Percentiles rank a stretch among this genome's conserved stretches.
phyloP scores from a whole-genome alignment of 1,140 invertebrate genomes.

The Aphaenogaster ashmeadi region DNA sequence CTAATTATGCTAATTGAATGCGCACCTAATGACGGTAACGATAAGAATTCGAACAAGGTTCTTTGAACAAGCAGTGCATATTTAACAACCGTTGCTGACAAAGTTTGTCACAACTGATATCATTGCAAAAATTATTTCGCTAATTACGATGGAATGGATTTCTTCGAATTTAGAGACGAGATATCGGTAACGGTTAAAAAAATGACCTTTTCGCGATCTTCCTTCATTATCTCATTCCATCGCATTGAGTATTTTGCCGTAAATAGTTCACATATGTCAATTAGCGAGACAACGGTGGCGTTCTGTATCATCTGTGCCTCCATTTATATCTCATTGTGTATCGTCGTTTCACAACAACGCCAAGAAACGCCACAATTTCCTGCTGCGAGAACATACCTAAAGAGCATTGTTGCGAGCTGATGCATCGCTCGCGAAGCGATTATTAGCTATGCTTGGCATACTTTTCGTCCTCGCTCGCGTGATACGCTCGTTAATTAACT shows the following conservation, averaged over 20 bases:
- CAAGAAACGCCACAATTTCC: constrained; percentile 17
- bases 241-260: neutral
- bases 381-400: neutral
- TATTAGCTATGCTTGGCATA: constrained; percentile 27
- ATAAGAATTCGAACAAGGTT: constrained; percentile 6
- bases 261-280: neutral
- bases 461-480: constrained; percentile 22
- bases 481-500: constrained; percentile 46
- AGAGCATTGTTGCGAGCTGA: constrained; percentile 19
- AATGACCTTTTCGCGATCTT: neutral
- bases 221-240: neutral
- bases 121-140: neutral
- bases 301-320: neutral
- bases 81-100: neutral
- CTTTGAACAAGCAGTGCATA: neutral
- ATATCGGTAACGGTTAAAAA: neutral
- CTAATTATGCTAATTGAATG: constrained; percentile 19
- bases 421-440: constrained; percentile 8
- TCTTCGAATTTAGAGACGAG: neutral
- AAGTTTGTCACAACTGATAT: neutral
- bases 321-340: neutral
- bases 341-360: neutral
- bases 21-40: neutral
- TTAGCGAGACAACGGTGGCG: neutral
- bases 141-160: constrained; percentile 6